These are phyloP conservation scores for Todiramphus chloris DNA, from an alignment of 2,113 vertebrate genomes.

Conservation along the genomic window DNA sequence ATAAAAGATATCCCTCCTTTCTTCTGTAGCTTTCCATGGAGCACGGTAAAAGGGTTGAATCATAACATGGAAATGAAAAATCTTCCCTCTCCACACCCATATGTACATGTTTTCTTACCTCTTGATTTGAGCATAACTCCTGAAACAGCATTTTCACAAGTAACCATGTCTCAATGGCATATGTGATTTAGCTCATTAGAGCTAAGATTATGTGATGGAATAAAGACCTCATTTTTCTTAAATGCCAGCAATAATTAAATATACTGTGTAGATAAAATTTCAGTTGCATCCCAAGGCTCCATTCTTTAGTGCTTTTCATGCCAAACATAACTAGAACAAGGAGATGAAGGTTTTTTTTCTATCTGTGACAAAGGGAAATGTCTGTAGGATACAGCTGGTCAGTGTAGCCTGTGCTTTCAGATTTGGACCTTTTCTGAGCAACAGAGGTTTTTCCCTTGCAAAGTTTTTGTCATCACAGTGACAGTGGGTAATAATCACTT, in stretches of 20 bases:
- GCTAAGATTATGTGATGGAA: not conserved
- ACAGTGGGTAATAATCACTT: not conserved
- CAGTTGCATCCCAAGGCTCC: not conserved
- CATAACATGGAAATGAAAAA: too few species aligned
- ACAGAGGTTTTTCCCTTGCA: not conserved
- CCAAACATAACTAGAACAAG: not conserved
- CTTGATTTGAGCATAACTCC: not conserved
- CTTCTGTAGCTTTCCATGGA: not conserved
- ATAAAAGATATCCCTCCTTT: not conserved
- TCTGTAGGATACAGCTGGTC: not conserved
- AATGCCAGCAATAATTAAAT: not conserved
- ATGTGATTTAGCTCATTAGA: not conserved
- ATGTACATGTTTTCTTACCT: not conserved
- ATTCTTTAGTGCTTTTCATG: not conserved
- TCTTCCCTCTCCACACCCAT: not conserved
- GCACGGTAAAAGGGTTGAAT: not conserved
- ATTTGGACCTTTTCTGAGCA: not conserved
- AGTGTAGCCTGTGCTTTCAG: not conserved
- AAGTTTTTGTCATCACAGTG: not conserved
- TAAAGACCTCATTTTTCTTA: not conserved
- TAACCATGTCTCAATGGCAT: not conserved
- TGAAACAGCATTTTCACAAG: not conserved
- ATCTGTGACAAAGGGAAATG: not conserved
- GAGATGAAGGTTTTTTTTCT: not conserved
- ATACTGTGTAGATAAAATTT: not conserved